Base-by-base conservation (phyloP, 2,113 vertebrate genomes). In the Mormoops blainvillei region DNA sequence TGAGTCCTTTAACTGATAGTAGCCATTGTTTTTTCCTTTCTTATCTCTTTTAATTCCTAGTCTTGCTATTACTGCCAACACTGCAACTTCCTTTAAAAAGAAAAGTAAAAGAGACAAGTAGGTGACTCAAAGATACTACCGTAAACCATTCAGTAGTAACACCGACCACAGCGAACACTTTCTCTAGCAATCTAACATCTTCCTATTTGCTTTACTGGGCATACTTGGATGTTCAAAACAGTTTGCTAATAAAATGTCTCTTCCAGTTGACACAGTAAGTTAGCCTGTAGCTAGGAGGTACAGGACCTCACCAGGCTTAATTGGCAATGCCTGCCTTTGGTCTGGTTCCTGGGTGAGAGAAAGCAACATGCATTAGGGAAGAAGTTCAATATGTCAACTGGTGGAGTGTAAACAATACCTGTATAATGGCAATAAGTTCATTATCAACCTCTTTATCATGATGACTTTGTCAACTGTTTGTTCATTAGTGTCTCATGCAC, bases 291-390 rank as follows among this genome's bases (percentile, higher is more conserved):
- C 98, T 98, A 98, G 98, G 94, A 98, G 48, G 28, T 94, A 90
- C 91, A 95, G 97, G 97, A 97, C 96, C 96, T 98, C 84, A 97
- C 96, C 76, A 97, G 67, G 94, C 96, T 98, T 98, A 98, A 98
- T 94, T 98, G 97, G 95, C 96, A 97, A 98, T 97, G 89, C 52
- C 81, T 33, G 74, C 86, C 97, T 98, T 95, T 98, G 96, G 97
- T 94, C 92, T 91, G 15, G 96, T 97, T 97, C 89, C 96, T 97
- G 97, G 68, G 97, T 97, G 92, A 98, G 41, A 97, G 96, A 96
- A 96, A 81, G 96, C 97, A 96, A 96, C 63, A 87, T 96, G 95
- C 74, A 96, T 96, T 81, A 96, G 90, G 80, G 84, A 73, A 96
- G 91, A 98, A 97, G 95, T 95, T 98, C 13, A 0, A 73, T 95